phyloP scores from a whole-genome alignment of 2,888 invertebrate species.

The Nymphalis urticae region DNA sequence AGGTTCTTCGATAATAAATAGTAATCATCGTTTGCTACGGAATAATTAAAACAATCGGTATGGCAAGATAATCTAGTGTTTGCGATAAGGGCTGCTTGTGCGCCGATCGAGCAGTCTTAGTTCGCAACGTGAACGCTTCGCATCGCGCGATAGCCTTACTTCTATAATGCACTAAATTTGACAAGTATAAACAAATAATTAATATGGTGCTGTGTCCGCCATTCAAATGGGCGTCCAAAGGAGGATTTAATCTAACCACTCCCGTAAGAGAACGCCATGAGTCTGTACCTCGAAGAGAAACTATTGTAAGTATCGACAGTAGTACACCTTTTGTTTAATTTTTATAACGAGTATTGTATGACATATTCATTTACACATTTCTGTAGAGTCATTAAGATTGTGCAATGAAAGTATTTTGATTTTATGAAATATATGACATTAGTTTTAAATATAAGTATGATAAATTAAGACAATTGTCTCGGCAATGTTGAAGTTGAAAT shows the following conservation, averaged over 20 bases:
- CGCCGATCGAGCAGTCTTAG: constrained; percentile 60
- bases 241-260: constrained; percentile 64
- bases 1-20: constrained; percentile 71
- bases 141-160: constrained; percentile 45
- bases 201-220: constrained; percentile 75
- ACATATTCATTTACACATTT: background rate
- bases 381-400: background rate
- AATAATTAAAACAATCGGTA: constrained; percentile 80
- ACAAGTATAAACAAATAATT: constrained; percentile 21
- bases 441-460: background rate
- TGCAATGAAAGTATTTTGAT: background rate
- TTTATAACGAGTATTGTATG: constrained; percentile 1
- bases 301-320: constrained; percentile 61
- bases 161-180: constrained; percentile 21
- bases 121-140: constrained; percentile 71
- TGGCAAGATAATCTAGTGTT: constrained; percentile 69
- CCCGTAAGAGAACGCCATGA: constrained; percentile 43
- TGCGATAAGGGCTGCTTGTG: constrained; percentile 68
- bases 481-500: too few species aligned
- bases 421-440: background rate
- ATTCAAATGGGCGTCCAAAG: constrained; percentile 67
- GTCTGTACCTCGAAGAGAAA: constrained; percentile 53
- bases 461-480: too few species aligned
- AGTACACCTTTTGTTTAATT: constrained; percentile 9
- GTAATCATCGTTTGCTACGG: constrained; percentile 68